phyloP scores from a whole-genome alignment of 2,797 vertebrate species.

The Pygocentrus nattereri region DNA sequence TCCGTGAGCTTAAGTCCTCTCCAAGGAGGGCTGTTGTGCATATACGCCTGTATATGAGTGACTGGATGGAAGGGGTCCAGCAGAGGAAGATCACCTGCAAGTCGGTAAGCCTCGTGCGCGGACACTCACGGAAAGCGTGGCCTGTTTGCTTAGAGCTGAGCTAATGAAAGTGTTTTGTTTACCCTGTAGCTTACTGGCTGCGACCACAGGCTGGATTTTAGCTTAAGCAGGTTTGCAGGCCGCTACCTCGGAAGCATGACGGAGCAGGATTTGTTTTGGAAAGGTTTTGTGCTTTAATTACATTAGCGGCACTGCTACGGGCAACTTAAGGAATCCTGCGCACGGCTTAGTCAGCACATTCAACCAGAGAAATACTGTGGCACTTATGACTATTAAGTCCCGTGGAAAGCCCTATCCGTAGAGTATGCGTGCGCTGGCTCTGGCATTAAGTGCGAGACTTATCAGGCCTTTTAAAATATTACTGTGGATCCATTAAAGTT shows the following conservation, averaged over 20 bases:
- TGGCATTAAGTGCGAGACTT: conserved; percentile 56
- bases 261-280: conserved; percentile 52
- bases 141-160: conserved; percentile 28
- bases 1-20: conserved; percentile 54
- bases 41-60: conserved; percentile 2
- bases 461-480: conserved; percentile 63
- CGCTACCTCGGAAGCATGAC: conserved; percentile 39
- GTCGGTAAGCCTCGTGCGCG: background rate
- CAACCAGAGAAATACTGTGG: conserved; percentile 46
- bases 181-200: background rate
- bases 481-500: conserved; percentile 58
- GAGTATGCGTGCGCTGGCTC: conserved; percentile 20
- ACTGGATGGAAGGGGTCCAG: conserved; percentile 12
- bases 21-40: conserved; percentile 28
- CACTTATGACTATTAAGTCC: conserved; percentile 59
- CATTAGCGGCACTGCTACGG: conserved; percentile 54
- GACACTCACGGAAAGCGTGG: background rate
- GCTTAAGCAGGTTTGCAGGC: conserved; percentile 27
- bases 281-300: conserved; percentile 63
- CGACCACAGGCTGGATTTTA: conserved; percentile 30
- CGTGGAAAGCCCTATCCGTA: conserved; percentile 33
- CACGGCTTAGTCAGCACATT: conserved; percentile 63
- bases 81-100: conserved; percentile 21
- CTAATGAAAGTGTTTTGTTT: conserved; percentile 38
- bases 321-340: conserved; percentile 40